phyloP scores from a whole-genome alignment of 2,113 vertebrate genomes.

The Sorex araneus region DNA sequence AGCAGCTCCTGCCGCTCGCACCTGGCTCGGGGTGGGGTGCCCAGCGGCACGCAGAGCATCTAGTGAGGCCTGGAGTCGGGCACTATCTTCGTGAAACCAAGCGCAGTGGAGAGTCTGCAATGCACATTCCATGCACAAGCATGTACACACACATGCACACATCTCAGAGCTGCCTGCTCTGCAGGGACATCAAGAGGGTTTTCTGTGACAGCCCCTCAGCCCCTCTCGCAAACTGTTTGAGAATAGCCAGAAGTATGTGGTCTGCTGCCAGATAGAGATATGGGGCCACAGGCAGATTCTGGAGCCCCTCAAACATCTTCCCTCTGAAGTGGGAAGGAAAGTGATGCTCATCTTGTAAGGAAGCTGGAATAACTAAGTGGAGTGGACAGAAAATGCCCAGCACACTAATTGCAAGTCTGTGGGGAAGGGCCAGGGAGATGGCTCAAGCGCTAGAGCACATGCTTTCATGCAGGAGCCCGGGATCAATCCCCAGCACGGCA shows the following conservation, averaged over 20 bases:
- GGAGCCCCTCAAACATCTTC: not conserved
- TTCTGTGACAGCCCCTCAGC: not conserved
- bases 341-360: not conserved
- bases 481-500: too few species aligned
- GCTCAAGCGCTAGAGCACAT: too few species aligned
- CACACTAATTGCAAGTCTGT: not conserved
- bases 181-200: not conserved
- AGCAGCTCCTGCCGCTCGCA: not conserved
- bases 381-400: not conserved
- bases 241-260: not conserved
- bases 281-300: too few species aligned
- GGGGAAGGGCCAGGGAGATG: not conserved
- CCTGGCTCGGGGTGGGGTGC: too few species aligned
- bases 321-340: not conserved
- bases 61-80: not conserved
- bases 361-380: not conserved
- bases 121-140: not conserved
- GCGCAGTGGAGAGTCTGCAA: not conserved
- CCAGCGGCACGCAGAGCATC: not conserved
- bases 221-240: not conserved
- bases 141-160: not conserved
- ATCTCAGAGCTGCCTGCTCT: not conserved
- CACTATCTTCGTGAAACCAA: not conserved
- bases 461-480: too few species aligned
- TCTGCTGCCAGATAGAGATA: too few species aligned